Conservation (phyloP, 2,113 vertebrate species). For the Aldabrachelys gigantea region DNA sequence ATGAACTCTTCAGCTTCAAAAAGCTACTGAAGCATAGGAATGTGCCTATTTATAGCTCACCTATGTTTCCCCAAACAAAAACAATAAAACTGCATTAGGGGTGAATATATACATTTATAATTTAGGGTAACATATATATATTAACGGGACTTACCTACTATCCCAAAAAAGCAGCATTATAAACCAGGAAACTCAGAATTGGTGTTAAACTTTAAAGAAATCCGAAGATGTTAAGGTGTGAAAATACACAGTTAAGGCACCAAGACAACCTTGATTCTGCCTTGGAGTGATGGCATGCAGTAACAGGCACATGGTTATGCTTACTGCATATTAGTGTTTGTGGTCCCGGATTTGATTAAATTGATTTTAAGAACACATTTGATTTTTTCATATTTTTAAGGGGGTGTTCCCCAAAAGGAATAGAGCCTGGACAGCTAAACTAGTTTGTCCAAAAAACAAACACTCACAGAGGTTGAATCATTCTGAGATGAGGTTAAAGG, state of each 20-base stretch:
- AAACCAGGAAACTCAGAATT: not conserved
- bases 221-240: not conserved
- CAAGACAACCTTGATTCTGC: not conserved
- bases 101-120: not conserved
- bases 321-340: not conserved
- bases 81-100: not conserved
- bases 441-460: not conserved
- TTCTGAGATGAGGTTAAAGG: not conserved
- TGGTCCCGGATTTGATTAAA: not conserved
- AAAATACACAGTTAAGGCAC: not conserved
- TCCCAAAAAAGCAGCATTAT: not conserved
- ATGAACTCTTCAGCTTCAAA: not conserved
- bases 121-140: not conserved
- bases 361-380: not conserved
- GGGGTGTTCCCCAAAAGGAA: not conserved
- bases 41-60: not conserved
- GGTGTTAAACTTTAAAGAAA: not conserved
- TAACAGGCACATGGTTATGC: not conserved
- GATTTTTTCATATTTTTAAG: not conserved
- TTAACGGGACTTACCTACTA: rapidly evolving
- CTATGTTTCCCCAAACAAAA: not conserved
- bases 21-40: not conserved
- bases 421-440: not conserved
- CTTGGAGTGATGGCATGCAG: not conserved
- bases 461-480: not conserved